Evolutionary conservation across 2,888 invertebrate genomes (phyloP).

Genomic region (Lycaena phlaeas): DNA sequence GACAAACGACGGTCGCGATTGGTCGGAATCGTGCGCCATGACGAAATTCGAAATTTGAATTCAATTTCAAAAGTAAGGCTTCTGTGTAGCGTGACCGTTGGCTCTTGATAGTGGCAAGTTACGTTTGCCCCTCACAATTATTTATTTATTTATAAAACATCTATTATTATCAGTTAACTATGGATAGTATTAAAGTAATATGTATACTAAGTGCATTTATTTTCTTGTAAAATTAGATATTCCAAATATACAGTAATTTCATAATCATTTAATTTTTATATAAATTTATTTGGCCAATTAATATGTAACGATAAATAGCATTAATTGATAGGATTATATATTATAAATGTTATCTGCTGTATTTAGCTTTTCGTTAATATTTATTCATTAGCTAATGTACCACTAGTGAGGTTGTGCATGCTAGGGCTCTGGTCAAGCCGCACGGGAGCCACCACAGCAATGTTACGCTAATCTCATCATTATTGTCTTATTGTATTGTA

Average conservation of each 20-base stretch:
- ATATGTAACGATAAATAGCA: not conserved
- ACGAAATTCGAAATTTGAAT: slow-evolving; percentile 4
- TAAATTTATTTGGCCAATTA: slow-evolving; percentile 2
- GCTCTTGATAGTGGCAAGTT: slow-evolving; percentile 1
- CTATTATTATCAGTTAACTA: no score
- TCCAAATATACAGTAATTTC: not conserved
- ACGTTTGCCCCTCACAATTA: not conserved
- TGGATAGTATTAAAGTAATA: slow-evolving; percentile 1
- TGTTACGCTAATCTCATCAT: not conserved
- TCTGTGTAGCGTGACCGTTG: slow-evolving; percentile 8
- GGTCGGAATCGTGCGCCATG: slow-evolving; percentile 3
- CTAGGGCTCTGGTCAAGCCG: not conserved
- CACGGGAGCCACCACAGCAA: not conserved
- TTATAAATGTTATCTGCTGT: not conserved
- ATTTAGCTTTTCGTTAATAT: not conserved
- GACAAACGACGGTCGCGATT: not conserved
- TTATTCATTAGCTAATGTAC: not conserved
- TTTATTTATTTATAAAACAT: no score
- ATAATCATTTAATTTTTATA: no score
- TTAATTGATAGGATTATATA: slow-evolving; percentile 4
- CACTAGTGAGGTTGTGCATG: not conserved
- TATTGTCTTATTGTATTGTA: slow-evolving; percentile 6
- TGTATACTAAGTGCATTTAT: slow-evolving; percentile 5
- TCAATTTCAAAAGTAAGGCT: slow-evolving; percentile 1
- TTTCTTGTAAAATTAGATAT: slow-evolving; percentile 5